Base-by-base conservation (phyloP, 2,888 invertebrate species). In the Melinopterus prodromus region DNA sequence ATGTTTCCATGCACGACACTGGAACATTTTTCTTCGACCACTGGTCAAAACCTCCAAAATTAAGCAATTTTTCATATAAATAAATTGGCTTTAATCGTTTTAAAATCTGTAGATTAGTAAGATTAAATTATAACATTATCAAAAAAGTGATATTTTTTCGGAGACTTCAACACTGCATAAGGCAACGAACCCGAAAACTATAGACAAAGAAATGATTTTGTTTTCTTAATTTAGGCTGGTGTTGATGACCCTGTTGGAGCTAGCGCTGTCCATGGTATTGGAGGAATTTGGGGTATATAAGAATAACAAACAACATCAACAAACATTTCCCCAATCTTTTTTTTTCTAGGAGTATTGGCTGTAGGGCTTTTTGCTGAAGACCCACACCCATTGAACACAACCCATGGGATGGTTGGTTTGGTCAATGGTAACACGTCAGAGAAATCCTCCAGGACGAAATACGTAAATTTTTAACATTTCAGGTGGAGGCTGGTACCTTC, bases 191-290 rank as follows among this genome's bases (percentile, higher is more conserved):
- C 26, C 9, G 6, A 3, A 75, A 6, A 37, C 4, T 3, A 16
- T 2, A 16, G 9, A 75, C 1, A 26, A 16, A 26, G 15, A 12
- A 53, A 74, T 1, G 0, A 77, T 70, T 70, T 37, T 53, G 37
- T n/a, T 77, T 80, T 79, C 75, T 78, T 80, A 78, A 84, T 86
- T 79, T 80, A 90, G 90, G 86, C 96, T 82, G 92, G 93, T 9
- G 93, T 98, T 0, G 98, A 98, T 86, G 97, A 97, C 88, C 98
- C 98, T 0, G 98, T 98, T 0, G 97, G 97, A 0, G 98, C 98
- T 0, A 94, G 96, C 14, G 93, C 97, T 0, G 97, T 97, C 1
- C 97, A 98, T 86, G 97, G 97, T 83, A 91, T 93, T n/a, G 92
- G 93, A 77, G 94, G 94, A 0, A 91, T 94, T 78, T 94, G 94